phyloP scores from a whole-genome alignment of 2,797 vertebrate genomes.

The Falco novaeseelandiae region DNA sequence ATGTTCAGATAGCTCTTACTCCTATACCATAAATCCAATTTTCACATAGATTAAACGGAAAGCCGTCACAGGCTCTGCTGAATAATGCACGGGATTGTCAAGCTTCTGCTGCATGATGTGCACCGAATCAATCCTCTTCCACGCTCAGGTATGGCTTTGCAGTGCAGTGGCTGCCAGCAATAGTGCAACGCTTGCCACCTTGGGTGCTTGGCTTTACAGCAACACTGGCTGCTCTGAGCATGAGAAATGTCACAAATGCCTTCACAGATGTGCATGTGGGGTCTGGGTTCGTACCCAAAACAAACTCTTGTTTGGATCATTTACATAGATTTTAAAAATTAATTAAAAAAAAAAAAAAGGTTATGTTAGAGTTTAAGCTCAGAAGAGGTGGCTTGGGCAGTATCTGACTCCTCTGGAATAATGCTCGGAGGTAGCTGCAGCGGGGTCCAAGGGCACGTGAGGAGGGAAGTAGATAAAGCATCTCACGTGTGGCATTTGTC shows the following conservation, averaged over 20 bases:
- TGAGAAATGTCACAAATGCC: accelerated
- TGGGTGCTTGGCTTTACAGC: too few relatives aligned
- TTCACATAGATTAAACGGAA: conserved; percentile 45
- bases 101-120: background rate
- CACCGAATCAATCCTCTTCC: background rate
- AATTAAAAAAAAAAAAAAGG: too few relatives aligned
- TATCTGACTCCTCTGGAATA: accelerated
- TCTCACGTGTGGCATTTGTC: background rate
- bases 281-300: background rate
- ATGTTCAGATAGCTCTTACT: conserved; percentile 26
- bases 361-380: background rate
- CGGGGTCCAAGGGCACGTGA: accelerated
- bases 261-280: accelerated
- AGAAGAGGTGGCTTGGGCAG: background rate
- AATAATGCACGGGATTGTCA: background rate
- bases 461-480: background rate
- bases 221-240: accelerated
- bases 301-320: background rate
- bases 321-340: too few relatives aligned
- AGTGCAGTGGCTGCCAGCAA: background rate
- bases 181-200: background rate
- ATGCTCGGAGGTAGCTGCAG: background rate
- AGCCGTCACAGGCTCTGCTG: conserved; percentile 17
- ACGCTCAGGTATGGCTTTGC: accelerated
- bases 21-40: conserved; percentile 39